These are phyloP conservation scores for Eurytemora carolleeae DNA, from an alignment of 1,140 invertebrate genomes.

Conservation along the genomic window DNA sequence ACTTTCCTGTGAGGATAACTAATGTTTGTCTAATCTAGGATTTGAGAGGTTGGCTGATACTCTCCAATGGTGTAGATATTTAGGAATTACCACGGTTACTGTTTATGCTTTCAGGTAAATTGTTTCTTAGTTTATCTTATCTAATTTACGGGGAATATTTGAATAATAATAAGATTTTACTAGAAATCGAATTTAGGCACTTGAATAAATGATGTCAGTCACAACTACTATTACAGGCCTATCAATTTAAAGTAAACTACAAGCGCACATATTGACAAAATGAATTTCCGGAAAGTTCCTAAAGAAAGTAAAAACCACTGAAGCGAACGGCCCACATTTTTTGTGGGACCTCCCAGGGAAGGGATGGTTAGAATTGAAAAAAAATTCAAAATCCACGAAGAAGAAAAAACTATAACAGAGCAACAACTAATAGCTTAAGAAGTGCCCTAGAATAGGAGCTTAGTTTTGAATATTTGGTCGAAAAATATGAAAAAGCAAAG, in stretches of 20 bases:
- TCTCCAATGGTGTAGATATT: constrained; percentile 58
- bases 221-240: neutral
- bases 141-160: neutral
- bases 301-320: too few relatives aligned
- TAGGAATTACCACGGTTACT: constrained; percentile 67
- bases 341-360: too few relatives aligned
- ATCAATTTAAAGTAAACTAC: neutral
- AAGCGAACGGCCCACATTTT: too few relatives aligned
- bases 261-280: neutral
- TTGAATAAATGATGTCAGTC: too few relatives aligned
- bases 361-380: constrained; percentile 38
- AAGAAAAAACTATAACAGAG: constrained; percentile 33
- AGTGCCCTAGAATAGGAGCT: neutral
- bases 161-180: too few relatives aligned
- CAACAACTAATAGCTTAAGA: neutral
- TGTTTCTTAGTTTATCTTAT: neutral
- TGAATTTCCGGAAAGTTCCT: neutral
- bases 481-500: too few relatives aligned
- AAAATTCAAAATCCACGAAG: constrained; percentile 63
- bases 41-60: constrained; percentile 88
- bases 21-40: too few relatives aligned
- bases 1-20: too few relatives aligned
- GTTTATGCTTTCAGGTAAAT: constrained; percentile 65
- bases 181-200: too few relatives aligned
- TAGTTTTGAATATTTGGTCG: neutral